phyloP scores from a whole-genome alignment of 2,797 vertebrate genomes.

The Coregonus ussuriensis region DNA sequence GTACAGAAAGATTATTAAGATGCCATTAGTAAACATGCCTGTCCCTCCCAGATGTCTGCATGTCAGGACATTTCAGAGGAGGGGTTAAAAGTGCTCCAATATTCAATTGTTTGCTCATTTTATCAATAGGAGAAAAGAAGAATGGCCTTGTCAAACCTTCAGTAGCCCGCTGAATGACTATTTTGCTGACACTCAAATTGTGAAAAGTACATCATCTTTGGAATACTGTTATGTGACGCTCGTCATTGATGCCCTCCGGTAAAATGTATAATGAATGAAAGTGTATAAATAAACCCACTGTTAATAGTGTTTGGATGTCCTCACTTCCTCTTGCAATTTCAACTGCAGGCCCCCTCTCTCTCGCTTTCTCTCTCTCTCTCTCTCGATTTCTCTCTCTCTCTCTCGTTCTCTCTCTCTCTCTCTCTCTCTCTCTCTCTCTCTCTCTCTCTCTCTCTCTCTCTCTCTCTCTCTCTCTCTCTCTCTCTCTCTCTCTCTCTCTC shows the following conservation, averaged over 20 bases:
- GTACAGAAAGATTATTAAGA: conserved; percentile 4
- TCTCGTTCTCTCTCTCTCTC: not conserved
- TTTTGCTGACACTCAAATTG: not conserved
- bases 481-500: not conserved
- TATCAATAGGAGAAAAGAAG: not conserved
- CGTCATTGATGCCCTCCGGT: not conserved
- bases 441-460: not conserved
- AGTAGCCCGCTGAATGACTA: not conserved
- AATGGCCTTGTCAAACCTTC: not conserved
- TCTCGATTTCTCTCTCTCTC: not conserved
- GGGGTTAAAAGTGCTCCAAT: not conserved
- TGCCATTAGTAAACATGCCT: conserved; percentile 1
- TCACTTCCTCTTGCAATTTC: not conserved
- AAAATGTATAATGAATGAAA: not conserved
- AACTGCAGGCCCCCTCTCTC: not conserved
- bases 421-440: not conserved
- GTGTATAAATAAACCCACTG: conserved; percentile 1
- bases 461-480: not conserved
- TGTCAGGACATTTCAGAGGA: not conserved
- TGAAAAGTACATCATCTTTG: not conserved
- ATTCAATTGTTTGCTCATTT: not conserved
- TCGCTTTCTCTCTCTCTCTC: not conserved
- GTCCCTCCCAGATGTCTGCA: conserved; percentile 11
- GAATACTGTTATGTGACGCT: not conserved
- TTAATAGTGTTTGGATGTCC: not conserved